phyloP scores from a whole-genome alignment of 1,140 invertebrate species.

The Archivesica marissinica region DNA sequence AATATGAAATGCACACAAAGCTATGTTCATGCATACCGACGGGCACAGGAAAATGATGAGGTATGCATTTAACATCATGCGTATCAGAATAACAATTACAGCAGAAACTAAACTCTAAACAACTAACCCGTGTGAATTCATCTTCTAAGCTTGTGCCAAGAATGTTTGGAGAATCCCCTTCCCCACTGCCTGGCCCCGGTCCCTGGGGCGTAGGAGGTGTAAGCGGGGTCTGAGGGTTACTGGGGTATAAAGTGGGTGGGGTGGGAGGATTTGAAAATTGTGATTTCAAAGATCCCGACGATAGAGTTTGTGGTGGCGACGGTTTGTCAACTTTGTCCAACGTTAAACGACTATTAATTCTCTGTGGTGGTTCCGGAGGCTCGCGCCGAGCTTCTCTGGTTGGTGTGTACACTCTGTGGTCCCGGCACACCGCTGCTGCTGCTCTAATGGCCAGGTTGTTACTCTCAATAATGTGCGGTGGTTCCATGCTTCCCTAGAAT shows the following conservation, averaged over 20 bases:
- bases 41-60: not conserved
- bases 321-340: constrained; percentile 22
- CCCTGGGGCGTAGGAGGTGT: constrained; percentile 57
- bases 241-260: constrained; percentile 50
- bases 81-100: not conserved
- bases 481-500: constrained; percentile 28
- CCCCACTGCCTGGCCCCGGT: constrained; percentile 34
- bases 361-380: constrained; percentile 50
- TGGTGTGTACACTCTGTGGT: not conserved
- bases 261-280: constrained; percentile 15
- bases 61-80: not conserved
- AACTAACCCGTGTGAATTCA: constrained; percentile 64
- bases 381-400: not conserved
- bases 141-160: constrained; percentile 54
- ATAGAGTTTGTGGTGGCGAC: constrained; percentile 33
- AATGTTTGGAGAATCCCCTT: not conserved
- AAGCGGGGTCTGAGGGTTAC: constrained; percentile 31
- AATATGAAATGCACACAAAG: not conserved
- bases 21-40: not conserved
- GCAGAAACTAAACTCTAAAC: not conserved
- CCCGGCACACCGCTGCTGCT: constrained; percentile 30
- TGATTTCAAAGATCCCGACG: constrained; percentile 4
- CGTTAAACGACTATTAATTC: constrained; percentile 38
- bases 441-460: constrained; percentile 54
- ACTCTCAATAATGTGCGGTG: constrained; percentile 39